Percentiles rank a stretch among this genome's conserved stretches.
phyloP scores from a whole-genome alignment of 2,113 vertebrate genomes.

The Odontesthes bonariensis region DNA sequence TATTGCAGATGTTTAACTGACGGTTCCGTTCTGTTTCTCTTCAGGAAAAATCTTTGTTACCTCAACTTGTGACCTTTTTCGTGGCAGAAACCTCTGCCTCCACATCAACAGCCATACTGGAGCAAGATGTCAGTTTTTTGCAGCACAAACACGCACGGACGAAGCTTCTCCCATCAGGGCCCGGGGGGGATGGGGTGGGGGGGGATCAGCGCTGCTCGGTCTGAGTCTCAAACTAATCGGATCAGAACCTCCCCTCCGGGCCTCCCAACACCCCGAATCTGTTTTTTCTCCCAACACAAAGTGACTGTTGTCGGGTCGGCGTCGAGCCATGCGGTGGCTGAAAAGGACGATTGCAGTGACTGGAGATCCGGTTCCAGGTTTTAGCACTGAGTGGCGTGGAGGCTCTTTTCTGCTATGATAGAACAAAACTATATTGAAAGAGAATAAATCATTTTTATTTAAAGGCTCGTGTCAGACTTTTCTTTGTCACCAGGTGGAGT shows the following conservation, averaged over 20 bases:
- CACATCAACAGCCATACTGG: conserved; percentile 83
- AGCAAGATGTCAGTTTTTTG: conserved; percentile 78
- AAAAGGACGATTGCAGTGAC: conserved; percentile 73
- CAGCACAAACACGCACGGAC: conserved; percentile 69
- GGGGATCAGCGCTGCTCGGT: conserved; percentile 40
- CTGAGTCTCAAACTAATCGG: conserved; percentile 44
- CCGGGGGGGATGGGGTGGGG: conserved; percentile 36
- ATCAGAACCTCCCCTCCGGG: conserved; percentile 16
- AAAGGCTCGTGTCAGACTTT: conserved; percentile 43
- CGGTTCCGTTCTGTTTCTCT: neutral
- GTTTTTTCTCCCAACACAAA: conserved; percentile 64
- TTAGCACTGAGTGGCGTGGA: conserved; percentile 80
- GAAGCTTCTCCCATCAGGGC: conserved; percentile 65
- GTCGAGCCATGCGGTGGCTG: conserved; percentile 70
- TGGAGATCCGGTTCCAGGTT: conserved; percentile 76
- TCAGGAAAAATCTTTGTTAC: conserved; percentile 83
- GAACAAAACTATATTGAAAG: conserved; percentile 85
- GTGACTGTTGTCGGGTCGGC: conserved; percentile 70
- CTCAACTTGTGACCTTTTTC: conserved; percentile 83
- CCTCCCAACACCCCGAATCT: conserved; percentile 18
- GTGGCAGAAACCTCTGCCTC: conserved; percentile 81
- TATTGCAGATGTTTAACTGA: too few species aligned
- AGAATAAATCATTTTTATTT: conserved; percentile 84
- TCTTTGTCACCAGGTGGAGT: too few species aligned
- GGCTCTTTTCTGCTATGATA: conserved; percentile 82